Percentiles rank a stretch among this genome's conserved stretches.
Conservation (phyloP, 2,888 invertebrate species). For the Nephrotoma flavescens region DNA sequence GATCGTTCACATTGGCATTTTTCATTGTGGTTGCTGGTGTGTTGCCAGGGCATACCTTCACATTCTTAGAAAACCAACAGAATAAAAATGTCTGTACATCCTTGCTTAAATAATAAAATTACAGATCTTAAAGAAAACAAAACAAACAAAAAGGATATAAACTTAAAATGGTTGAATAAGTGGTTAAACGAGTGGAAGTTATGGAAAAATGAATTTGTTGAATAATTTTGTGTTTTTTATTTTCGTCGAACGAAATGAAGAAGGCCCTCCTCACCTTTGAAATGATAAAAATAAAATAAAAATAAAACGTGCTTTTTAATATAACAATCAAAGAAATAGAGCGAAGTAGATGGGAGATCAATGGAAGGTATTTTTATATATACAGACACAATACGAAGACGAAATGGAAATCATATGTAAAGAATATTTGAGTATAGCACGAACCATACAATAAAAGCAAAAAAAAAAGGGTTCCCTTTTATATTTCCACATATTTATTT, state of each 20-base stretch:
- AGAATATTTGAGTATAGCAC: neutral
- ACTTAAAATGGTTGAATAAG: conserved; percentile 4
- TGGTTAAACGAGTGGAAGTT: conserved; percentile 5
- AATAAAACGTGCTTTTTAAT: neutral
- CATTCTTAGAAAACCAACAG: neutral
- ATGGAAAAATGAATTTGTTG: neutral
- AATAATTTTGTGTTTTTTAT: neutral
- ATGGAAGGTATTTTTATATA: neutral
- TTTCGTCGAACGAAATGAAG: neutral
- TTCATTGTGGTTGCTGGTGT: neutral
- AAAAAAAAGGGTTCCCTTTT: conserved; percentile 1
- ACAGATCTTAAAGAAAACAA: neutral
- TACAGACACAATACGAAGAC: neutral
- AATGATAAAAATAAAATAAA: neutral
- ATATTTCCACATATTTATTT: neutral
- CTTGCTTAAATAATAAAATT: conserved; percentile 2
- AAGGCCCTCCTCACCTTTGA: neutral
- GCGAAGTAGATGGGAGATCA: neutral
- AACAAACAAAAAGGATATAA: conserved; percentile 3
- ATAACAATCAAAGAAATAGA: neutral
- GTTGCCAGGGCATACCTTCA: neutral
- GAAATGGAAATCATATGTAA: conserved; percentile 5
- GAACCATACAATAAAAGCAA: neutral
- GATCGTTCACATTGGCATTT: neutral
- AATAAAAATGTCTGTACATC: neutral